Conservation (phyloP, 1,140 invertebrate species). For the Drosophila kurseongensis region DNA sequence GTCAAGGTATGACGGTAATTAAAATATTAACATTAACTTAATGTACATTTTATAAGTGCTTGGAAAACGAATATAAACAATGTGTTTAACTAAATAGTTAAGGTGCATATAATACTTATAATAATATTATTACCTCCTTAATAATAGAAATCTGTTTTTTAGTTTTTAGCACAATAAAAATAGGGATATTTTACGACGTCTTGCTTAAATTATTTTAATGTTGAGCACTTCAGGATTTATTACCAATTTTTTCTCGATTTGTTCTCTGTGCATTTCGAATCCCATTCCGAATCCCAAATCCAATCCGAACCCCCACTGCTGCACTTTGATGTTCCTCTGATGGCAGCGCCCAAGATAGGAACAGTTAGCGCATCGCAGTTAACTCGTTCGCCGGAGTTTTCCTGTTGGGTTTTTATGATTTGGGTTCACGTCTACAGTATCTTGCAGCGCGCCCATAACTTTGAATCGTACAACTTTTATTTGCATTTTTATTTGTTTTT, state of each 20-base stretch:
- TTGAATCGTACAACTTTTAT: slow-evolving; percentile 71
- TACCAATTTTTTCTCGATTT: not conserved
- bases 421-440: slow-evolving; percentile 50
- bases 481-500: slow-evolving; percentile 73
- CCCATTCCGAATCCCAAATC: slow-evolving; percentile 35
- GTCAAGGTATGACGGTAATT: no score
- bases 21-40: no score
- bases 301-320: slow-evolving; percentile 36
- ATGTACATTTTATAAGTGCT: no score
- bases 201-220: no score
- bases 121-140: no score
- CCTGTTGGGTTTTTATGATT: slow-evolving; percentile 63
- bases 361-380: slow-evolving; percentile 55
- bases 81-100: no score
- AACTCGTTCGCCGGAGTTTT: slow-evolving; percentile 39
- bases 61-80: no score
- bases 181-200: no score
- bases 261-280: slow-evolving; percentile 10
- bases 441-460: slow-evolving; percentile 64
- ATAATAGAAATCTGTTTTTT: no score
- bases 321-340: slow-evolving; percentile 74
- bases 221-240: no score
- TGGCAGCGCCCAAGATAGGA: slow-evolving; percentile 68
- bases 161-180: no score
- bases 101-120: no score